Evolutionary conservation across 2,797 vertebrate species (phyloP).

Genomic region (Orientallactaga sibirica): DNA sequence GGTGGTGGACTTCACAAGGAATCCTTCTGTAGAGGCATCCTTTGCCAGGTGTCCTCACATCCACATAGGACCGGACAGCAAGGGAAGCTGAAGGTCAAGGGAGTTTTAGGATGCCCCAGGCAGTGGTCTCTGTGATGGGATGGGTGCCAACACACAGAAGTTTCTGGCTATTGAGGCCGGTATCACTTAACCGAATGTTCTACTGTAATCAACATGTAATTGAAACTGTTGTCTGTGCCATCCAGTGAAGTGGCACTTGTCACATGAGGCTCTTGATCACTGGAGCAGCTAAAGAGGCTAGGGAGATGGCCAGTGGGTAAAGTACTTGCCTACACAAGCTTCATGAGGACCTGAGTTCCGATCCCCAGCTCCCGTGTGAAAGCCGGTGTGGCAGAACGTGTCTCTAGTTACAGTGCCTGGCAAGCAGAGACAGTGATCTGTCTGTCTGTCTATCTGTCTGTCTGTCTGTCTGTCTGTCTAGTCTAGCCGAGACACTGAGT

Average conservation of each 20-base stretch:
- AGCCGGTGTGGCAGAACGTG: no score
- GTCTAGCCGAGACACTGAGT: no score
- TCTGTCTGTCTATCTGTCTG: no score
- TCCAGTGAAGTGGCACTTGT: background rate
- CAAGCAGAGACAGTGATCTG: no score
- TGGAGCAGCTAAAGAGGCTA: no score
- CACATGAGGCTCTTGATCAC: background rate
- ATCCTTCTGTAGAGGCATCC: background rate
- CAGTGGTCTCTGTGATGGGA: rapidly evolving
- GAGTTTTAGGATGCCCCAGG: background rate
- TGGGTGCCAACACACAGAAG: background rate
- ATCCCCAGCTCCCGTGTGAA: no score
- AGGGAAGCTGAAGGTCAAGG: background rate
- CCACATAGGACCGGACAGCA: background rate
- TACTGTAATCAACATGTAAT: background rate
- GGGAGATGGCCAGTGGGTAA: no score
- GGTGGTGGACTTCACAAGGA: background rate
- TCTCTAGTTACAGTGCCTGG: no score
- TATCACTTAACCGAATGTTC: background rate
- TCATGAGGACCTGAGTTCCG: no score
- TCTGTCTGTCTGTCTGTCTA: no score
- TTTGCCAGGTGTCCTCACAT: background rate
- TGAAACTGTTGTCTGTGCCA: background rate
- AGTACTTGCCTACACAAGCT: no score
- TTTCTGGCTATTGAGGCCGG: background rate